Conservation (phyloP, 1,140 invertebrate genomes). For the Brachionus calyciflorus region DNA sequence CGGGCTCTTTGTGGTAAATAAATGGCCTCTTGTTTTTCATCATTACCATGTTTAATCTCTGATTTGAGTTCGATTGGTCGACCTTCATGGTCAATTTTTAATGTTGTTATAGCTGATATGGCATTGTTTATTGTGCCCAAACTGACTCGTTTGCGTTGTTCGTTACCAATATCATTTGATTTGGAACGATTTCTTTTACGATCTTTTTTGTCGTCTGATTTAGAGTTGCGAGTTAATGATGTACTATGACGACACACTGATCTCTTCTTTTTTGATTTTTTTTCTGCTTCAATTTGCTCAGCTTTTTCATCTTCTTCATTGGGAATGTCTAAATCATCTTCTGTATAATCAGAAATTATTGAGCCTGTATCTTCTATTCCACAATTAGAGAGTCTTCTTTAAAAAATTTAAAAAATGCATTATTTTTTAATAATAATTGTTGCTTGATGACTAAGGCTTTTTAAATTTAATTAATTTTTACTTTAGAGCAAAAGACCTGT, state of each 20-base stretch:
- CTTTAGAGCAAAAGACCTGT: too few species aligned
- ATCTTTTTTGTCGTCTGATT: background rate
- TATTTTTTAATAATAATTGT: too few species aligned
- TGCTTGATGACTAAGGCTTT: too few species aligned
- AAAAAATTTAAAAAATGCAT: too few species aligned
- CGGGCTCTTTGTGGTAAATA: constrained; percentile 15
- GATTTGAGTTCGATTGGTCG: constrained; percentile 13
- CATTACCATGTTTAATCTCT: constrained; percentile 12
- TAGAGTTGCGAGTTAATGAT: background rate
- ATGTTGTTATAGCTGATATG: constrained; percentile 32
- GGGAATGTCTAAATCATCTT: constrained; percentile 19
- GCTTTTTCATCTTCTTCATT: constrained; percentile 17
- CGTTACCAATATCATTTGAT: background rate
- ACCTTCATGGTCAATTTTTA: constrained; percentile 35
- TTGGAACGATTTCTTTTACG: constrained; percentile 1
- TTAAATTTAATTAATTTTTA: too few species aligned
- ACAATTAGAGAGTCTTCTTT: background rate
- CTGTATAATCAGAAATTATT: constrained; percentile 33
- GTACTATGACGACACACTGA: constrained; percentile 25
- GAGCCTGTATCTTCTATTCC: constrained; percentile 43
- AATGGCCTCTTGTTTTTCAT: background rate
- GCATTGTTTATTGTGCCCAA: constrained; percentile 27
- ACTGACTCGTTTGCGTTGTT: background rate
- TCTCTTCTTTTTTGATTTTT: constrained; percentile 8
- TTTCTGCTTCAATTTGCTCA: background rate